Conservation (phyloP, 2,113 vertebrate species). For the Chrysemys picta region DNA sequence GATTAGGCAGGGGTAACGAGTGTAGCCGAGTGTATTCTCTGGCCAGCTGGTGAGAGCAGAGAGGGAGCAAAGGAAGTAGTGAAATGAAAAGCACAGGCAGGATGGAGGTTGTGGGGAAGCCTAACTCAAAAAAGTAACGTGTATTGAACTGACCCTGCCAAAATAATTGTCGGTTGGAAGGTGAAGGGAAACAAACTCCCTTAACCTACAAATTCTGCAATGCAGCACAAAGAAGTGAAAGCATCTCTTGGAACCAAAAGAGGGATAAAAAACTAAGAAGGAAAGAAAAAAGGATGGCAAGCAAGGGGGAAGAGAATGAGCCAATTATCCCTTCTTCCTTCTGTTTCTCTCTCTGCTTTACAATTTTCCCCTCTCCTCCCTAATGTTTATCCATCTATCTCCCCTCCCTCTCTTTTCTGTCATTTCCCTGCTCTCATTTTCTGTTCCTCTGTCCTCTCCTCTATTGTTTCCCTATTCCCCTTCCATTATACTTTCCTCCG, state of each 20-base stretch:
- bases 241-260: not conserved
- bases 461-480: not conserved
- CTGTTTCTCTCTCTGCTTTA: not conserved
- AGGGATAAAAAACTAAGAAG: not conserved
- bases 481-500: not conserved
- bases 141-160: not conserved
- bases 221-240: not conserved
- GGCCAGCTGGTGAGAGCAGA: slow-evolving; percentile 75
- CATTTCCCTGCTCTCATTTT: not conserved
- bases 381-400: not conserved
- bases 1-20: slow-evolving; percentile 64
- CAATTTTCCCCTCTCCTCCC: not conserved
- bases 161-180: not conserved
- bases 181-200: not conserved
- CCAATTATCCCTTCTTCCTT: fast-evolving
- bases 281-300: not conserved
- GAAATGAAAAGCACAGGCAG: slow-evolving; percentile 28
- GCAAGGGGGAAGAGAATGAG: not conserved
- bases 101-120: not conserved
- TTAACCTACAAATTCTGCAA: not conserved
- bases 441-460: too few species aligned
- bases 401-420: not conserved
- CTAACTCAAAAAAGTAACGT: not conserved
- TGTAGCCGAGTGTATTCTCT: slow-evolving; percentile 47
- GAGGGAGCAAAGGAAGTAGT: slow-evolving; percentile 32